Percentiles rank a stretch among this genome's conserved stretches.
phyloP scores from a whole-genome alignment of 2,797 vertebrate species.

The Eulemur rubriventer region DNA sequence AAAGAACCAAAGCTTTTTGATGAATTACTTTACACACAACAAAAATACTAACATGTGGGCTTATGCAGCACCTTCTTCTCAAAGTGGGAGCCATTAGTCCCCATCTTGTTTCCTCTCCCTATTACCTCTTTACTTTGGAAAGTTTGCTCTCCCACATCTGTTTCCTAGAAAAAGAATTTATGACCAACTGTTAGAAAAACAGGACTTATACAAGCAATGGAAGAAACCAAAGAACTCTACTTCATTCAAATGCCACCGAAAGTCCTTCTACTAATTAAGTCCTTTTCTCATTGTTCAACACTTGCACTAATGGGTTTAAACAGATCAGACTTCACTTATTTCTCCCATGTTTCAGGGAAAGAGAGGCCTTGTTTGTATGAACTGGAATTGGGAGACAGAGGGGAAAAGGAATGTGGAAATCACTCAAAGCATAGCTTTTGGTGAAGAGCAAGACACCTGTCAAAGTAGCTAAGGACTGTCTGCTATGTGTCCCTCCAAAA shows the following conservation, averaged over 20 bases:
- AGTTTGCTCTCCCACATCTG: background rate
- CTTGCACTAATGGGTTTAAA: background rate
- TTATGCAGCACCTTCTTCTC: background rate
- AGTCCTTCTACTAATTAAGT: background rate
- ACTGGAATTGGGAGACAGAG: background rate
- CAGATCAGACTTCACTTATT: background rate
- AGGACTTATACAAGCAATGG: background rate
- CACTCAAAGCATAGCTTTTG: background rate
- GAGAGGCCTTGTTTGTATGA: background rate
- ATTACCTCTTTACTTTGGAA: background rate
- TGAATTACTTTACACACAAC: background rate
- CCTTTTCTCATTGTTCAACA: background rate
- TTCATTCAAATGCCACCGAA: background rate
- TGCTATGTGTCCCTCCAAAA: background rate
- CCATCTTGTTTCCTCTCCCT: background rate
- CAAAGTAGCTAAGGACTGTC: background rate
- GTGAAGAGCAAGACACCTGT: background rate
- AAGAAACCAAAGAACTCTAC: background rate
- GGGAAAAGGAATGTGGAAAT: background rate
- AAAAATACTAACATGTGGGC: background rate
- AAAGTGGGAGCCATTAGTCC: too few relatives aligned
- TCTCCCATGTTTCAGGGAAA: background rate
- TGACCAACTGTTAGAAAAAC: background rate
- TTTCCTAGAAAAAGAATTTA: background rate
- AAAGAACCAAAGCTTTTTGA: background rate